A percentile compares a stretch with the other conserved stretches of the same genome.
Conservation (phyloP, 2,113 vertebrate genomes). For the Herpailurus yagouaroundi region DNA sequence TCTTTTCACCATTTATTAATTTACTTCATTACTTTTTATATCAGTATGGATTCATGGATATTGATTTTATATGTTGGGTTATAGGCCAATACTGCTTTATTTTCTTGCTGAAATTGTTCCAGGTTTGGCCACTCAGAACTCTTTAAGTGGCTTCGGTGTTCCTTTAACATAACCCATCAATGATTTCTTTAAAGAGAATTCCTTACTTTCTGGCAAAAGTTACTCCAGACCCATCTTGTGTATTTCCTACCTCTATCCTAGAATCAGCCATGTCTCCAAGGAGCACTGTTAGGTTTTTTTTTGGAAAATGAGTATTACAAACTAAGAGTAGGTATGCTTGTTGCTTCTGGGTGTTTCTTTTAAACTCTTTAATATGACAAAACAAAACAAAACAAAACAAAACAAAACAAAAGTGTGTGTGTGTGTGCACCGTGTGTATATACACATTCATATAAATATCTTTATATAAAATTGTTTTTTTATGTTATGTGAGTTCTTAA, state of each 20-base stretch:
- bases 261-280: neutral
- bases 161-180: neutral
- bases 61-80: neutral
- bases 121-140: neutral
- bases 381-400: neutral
- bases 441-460: neutral
- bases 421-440: neutral
- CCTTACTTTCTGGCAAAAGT: neutral
- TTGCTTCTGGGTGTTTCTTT: neutral
- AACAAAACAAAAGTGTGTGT: too few relatives aligned
- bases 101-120: neutral
- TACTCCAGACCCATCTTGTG: neutral
- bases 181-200: neutral
- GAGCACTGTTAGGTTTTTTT: neutral
- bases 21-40: neutral
- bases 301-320: neutral
- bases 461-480: neutral
- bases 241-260: neutral
- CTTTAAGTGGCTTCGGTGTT: neutral
- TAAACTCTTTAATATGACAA: neutral
- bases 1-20: neutral
- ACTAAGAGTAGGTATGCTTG: neutral
- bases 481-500: neutral
- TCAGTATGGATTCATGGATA: neutral
- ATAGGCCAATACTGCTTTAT: neutral